Base-by-base conservation (phyloP, 2,113 vertebrate species). In the Hemiscyllium ocellatum region DNA sequence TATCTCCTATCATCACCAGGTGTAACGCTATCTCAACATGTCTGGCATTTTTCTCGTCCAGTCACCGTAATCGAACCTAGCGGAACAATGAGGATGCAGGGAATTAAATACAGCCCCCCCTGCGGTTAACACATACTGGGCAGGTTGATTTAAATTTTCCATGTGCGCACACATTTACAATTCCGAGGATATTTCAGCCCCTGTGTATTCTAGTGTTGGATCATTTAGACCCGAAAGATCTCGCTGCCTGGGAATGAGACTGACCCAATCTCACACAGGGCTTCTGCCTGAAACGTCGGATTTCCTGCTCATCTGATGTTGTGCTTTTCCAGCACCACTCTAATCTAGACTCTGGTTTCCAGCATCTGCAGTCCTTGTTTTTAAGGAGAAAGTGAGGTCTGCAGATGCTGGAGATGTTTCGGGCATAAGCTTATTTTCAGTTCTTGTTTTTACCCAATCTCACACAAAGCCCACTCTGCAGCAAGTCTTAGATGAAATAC, bases 11-110 rank as follows among this genome's bases (percentile, higher is more conserved):
- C 56, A 61, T 61, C 12, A 61, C 68, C 68, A 50, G 96, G 52
- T 97, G 96, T 96, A 96, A 96, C 68, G 66, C 96, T 80, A 97
- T 66, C 66, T 95, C 96, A 96, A 47, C 96, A 86, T 95, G 96
- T 96, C 12, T 24, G 96, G 95, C 95, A 96, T 95, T 95, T 91
- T 90, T 93, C 96, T 96, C 37, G 94, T 95, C 68, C 94, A 83
- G 94, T 96, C 97, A n/a, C 15, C 29, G 69, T 72, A 95, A 95
- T 47, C 42, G 68, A 95, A 50, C 24, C 94, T 24, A 5, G 22
- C n/a, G 12, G 17, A 93, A 76, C 37, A 95, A 95, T 72, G 68
- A 72, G 94, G 37, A 52, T 52, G 15, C 68, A 12, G 1, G 10
- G 42, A 50, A 52, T 95, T 95, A 29, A 95, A 95, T 70, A 26